Base-by-base conservation (phyloP, 2,797 vertebrate genomes). In the Labroides dimidiatus region DNA sequence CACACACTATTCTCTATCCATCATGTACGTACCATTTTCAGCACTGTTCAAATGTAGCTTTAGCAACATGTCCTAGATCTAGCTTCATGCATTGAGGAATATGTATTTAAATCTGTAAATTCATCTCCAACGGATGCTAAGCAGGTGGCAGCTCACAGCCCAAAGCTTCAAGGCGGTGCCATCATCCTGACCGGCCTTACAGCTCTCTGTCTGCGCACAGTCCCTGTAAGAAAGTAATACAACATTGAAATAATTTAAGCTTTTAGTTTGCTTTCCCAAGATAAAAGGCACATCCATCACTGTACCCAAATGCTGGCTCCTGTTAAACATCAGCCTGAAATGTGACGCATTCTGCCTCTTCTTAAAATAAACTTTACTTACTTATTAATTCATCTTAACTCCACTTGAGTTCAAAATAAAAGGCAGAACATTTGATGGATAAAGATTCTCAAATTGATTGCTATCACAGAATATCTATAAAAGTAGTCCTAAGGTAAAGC, bases 71-170 rank as follows among this genome's bases (percentile, higher is more conserved):
- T 39, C 3, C n/a, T 20, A 11, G 14, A 7, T 33, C 13, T 37
- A 52, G 36, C 27, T 54, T 66, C 16, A 30, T 21, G 27, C 20
- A 19, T 65, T 19, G 7, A 19, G 48, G 13, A 23, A 23, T 54
- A 1, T 4, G 20, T 15, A 15, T 47, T 19, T 8, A 37, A 10
- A 27, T 42, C 2, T 41, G 45, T 7, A 7, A 9, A 52, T 76
- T 89, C 55, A 93, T 87, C 74, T 91, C 93, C 93, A 94, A 70
- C 80, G 88, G 80, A 95, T 91, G 45, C 90, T 83, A 0, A 94
- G 87, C 77, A 93, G 73, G 58, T 89, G 89, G 84, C 93, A 94
- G 90, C 94, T 94, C 53, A 89, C 78, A 42, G 89, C 87, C 94
- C 94, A 94, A 73, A 94, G 82, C 72, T 90, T 93, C 15, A 90